These are phyloP conservation scores for Sanderia malayensis DNA, from an alignment of 30 jellyfish, hydroid and myxozoan species.

Conservation along the genomic window DNA sequence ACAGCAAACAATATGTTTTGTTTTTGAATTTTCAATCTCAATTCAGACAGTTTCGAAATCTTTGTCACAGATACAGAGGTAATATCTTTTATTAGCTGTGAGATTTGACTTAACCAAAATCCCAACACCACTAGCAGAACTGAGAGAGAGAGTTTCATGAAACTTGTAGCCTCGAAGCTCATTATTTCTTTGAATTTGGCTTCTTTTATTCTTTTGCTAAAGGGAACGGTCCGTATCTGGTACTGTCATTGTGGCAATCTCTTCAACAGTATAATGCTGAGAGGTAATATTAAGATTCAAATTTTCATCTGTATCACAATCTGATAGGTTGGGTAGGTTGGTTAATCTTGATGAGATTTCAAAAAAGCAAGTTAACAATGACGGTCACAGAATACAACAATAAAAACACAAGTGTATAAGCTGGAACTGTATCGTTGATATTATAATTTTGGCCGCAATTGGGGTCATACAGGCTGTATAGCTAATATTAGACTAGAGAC, in stretches of 20 bases:
- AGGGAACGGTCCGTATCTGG: conserved; percentile 12
- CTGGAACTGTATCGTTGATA: too few relatives aligned
- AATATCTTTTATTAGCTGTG: conserved; percentile 12
- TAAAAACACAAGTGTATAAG: too few relatives aligned
- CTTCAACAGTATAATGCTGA: conserved; percentile 23
- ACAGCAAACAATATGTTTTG: background rate
- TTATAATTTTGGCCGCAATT: too few relatives aligned
- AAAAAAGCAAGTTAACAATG: too few relatives aligned
- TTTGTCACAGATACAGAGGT: background rate
- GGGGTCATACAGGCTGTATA: too few relatives aligned
- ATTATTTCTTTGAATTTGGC: conserved; percentile 5
- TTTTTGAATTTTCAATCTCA: background rate
- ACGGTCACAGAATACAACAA: too few relatives aligned
- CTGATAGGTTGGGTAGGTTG: conserved; percentile 33
- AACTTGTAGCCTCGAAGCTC: conserved; percentile 7
- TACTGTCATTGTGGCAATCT: conserved; percentile 9
- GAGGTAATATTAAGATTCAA: conserved; percentile 26
- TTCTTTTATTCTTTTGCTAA: conserved; percentile 7
- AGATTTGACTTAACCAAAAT: conserved; percentile 3
- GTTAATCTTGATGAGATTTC: conserved; percentile 13
- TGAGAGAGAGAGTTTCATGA: conserved; percentile 10
- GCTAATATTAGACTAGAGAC: too few relatives aligned
- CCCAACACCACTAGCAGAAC: conserved; percentile 20
- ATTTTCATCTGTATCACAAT: conserved; percentile 40
- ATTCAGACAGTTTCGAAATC: background rate